Evolutionary conservation across 2,113 vertebrate genomes (phyloP), one percentile per base, ranked within the genome.

Genomic region (Phalacrocorax brasilianus): DNA sequence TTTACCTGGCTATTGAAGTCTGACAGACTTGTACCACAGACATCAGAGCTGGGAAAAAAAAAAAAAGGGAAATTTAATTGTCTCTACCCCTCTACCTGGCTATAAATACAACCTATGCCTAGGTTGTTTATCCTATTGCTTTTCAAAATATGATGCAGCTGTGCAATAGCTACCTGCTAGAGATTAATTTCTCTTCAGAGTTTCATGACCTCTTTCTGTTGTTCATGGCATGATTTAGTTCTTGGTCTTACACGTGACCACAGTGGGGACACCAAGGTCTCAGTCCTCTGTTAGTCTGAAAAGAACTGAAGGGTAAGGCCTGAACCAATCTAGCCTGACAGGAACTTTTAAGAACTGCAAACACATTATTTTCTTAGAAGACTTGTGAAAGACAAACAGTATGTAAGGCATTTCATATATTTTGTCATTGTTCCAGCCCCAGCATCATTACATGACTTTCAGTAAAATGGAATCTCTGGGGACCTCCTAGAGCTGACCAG

Each of bases 241-340:
- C 24, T 45, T 40, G 13, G 11, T 62, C 9, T 78, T 74, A 35
- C 14, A 49, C 14, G 50, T 14, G 20, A 58, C 12, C 8, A 28
- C 22, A 45, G 4, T 9, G 17, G 12, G 38, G 9, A 77, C n/a
- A 33, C 2, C 0, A 1, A 71, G 10, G 6, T 71, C 17, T 66
- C 24, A 42, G 23, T 26, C 23, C 26, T 47, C 42, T 74, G 17
- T 6, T 53, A 78, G 12, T 32, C 14, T 63, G 12, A 84, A 7
- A 8, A 55, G 19, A 94, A 20, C 13, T 67, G 20, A 84, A 59
- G 23, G 16, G 15, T 35, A 50, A 84, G 42, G 44, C 14, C 21
- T 53, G 44, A 86, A 61, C 8, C n/a, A 85, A 8, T 42, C 24
- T 58, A 59, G 10, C 8, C 38, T 65, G 7, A 33, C 14, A 21